phyloP scores from a whole-genome alignment of 2,888 invertebrate genomes.

The Trissolcus brochymenae region DNA sequence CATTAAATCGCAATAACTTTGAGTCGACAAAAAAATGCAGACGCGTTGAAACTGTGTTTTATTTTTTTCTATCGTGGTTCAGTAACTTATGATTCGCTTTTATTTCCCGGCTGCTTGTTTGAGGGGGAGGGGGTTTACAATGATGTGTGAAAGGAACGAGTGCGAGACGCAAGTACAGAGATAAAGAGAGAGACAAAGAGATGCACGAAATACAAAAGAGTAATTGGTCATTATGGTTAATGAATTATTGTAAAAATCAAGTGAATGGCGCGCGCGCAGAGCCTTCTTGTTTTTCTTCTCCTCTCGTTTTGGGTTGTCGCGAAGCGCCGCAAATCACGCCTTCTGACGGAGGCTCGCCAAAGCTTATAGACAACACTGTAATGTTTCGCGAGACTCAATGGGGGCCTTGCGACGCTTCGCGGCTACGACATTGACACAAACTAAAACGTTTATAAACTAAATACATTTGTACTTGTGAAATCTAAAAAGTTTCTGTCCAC shows the following conservation, averaged over 20 bases:
- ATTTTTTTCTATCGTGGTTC: neutral
- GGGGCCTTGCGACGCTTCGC: constrained; percentile 8
- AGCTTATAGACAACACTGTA: constrained; percentile 6
- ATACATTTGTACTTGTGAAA: constrained; percentile 49
- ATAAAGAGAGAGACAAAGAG: constrained; percentile 40
- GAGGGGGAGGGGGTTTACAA: constrained; percentile 1
- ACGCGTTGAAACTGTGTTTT: constrained; percentile 11
- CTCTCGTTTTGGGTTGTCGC: constrained; percentile 4
- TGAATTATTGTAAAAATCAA: constrained; percentile 18
- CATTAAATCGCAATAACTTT: constrained; percentile 27
- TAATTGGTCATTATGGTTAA: constrained; percentile 7
- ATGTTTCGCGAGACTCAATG: constrained; percentile 15
- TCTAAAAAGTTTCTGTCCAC: constrained; percentile 16
- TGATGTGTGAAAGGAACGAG: constrained; percentile 28
- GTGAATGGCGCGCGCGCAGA: constrained; percentile 11
- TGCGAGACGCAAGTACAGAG: constrained; percentile 12
- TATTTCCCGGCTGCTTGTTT: constrained; percentile 10
- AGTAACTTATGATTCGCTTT: constrained; percentile 20
- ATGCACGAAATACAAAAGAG: constrained; percentile 40
- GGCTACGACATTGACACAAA: constrained; percentile 9
- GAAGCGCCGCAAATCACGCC: constrained; percentile 16
- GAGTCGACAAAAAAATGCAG: constrained; percentile 37
- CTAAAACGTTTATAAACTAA: constrained; percentile 33
- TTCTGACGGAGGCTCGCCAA: constrained; percentile 19
- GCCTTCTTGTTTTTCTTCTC: neutral